Conservation (phyloP, 2,797 vertebrate species). For the Sylvilagus floridanus region DNA sequence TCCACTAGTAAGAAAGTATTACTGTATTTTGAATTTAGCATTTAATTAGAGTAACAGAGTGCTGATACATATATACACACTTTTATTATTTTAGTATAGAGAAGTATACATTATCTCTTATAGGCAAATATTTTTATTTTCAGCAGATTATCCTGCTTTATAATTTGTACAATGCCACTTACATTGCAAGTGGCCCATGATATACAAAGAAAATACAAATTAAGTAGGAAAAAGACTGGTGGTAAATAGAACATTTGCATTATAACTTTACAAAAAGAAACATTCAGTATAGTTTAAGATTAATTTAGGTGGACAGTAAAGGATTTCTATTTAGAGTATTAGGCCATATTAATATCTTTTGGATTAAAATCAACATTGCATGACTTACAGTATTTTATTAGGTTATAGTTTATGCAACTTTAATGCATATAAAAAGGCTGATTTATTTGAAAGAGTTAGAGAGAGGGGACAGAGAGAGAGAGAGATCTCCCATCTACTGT, state of each 20-base stretch:
- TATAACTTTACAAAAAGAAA: slow-evolving; percentile 14
- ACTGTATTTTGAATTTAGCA: slow-evolving; percentile 5
- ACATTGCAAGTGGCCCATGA: not conserved
- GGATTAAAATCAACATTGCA: slow-evolving; percentile 1
- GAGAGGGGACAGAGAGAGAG: too few species aligned
- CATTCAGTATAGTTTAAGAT: not conserved
- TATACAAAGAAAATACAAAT: not conserved
- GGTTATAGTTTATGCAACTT: not conserved
- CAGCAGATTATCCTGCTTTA: slow-evolving; percentile 7
- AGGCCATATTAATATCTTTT: not conserved
- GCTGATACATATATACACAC: not conserved
- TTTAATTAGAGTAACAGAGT: slow-evolving; percentile 29
- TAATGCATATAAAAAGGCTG: too few species aligned
- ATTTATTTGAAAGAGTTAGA: too few species aligned
- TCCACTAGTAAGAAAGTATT: slow-evolving; percentile 8
- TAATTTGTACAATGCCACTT: not conserved
- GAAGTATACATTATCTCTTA: not conserved
- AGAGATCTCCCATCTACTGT: too few species aligned
- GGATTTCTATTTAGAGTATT: not conserved
- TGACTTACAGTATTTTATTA: slow-evolving; percentile 30
- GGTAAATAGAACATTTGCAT: not conserved
- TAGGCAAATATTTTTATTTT: not conserved
- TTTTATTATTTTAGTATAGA: not conserved
- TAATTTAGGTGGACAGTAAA: slow-evolving; percentile 27
- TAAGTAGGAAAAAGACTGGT: not conserved